phyloP scores from a whole-genome alignment of 2,797 vertebrate species.

The Liasis olivaceus region DNA sequence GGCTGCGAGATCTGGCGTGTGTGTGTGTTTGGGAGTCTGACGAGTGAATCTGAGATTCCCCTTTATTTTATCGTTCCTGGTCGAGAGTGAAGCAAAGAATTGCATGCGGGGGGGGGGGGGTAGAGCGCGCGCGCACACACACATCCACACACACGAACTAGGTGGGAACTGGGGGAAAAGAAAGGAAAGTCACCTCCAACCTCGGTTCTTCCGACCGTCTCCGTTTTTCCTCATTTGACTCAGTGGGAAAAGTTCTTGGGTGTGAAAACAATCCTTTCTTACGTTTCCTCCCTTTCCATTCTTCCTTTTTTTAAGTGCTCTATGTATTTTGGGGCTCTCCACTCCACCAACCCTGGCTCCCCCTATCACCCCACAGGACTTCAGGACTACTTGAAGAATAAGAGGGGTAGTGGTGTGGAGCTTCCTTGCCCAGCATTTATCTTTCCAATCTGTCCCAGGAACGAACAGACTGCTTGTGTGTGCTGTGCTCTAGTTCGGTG shows the following conservation, averaged over 20 bases:
- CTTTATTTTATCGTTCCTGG: constrained; percentile 46
- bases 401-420: too few species aligned
- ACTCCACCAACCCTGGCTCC: neutral
- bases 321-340: neutral
- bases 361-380: neutral
- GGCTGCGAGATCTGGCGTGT: constrained; percentile 54
- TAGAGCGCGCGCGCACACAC: neutral
- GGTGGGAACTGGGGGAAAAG: constrained; percentile 14
- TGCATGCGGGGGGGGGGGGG: neutral
- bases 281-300: neutral
- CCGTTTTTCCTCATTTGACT: neutral
- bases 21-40: constrained; percentile 19
- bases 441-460: neutral
- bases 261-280: neutral
- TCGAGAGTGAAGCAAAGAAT: constrained; percentile 40
- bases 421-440: neutral
- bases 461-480: neutral
- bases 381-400: neutral
- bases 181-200: neutral
- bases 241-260: neutral
- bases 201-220: neutral
- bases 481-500: too few species aligned
- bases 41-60: constrained; percentile 58
- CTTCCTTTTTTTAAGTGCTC: neutral
- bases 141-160: constrained; percentile 4